Conservation (phyloP, 1,140 invertebrate genomes). For the Drosophila rufa region DNA sequence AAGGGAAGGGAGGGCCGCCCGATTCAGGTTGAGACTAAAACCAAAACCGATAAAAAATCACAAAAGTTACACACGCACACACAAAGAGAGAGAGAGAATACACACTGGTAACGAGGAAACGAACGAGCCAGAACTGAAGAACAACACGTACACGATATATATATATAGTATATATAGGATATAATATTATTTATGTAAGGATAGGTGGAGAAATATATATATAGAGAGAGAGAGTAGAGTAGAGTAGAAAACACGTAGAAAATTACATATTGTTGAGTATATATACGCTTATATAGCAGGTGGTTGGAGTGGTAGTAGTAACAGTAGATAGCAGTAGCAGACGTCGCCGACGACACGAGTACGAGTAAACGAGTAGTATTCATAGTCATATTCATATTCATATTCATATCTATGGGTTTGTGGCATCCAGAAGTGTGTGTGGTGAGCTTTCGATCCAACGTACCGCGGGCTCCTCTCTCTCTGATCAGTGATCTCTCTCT, state of each 20-base stretch:
- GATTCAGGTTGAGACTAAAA: slow-evolving; percentile 40
- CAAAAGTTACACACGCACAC: slow-evolving; percentile 57
- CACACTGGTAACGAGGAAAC: slow-evolving; percentile 64
- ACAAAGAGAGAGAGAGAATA: slow-evolving; percentile 47
- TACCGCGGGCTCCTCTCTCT: slow-evolving; percentile 28
- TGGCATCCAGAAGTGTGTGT: slow-evolving; percentile 30
- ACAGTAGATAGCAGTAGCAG: slow-evolving; percentile 56
- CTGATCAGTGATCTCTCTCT: slow-evolving; percentile 1
- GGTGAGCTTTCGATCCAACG: slow-evolving; percentile 34
- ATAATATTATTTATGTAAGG: slow-evolving; percentile 52
- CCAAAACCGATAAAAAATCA: slow-evolving; percentile 30
- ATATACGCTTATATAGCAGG: slow-evolving; percentile 69
- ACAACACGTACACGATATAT: slow-evolving; percentile 75
- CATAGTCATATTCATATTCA: not conserved
- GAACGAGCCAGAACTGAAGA: slow-evolving; percentile 78
- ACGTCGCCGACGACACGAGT: slow-evolving; percentile 23
- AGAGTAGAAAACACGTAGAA: slow-evolving; percentile 71
- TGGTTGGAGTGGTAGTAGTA: slow-evolving; percentile 63
- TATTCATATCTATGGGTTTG: slow-evolving; percentile 24
- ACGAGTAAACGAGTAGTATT: slow-evolving; percentile 20
- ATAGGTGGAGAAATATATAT: slow-evolving; percentile 43
- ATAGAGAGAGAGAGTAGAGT: slow-evolving; percentile 34
- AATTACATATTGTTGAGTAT: slow-evolving; percentile 71
- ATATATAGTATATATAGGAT: slow-evolving; percentile 54
- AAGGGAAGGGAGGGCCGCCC: slow-evolving; percentile 15